Evolutionary conservation across 2,888 invertebrate genomes (phyloP), one percentile per base, ranked within the genome.

Genomic region (Pandemis heparana): DNA sequence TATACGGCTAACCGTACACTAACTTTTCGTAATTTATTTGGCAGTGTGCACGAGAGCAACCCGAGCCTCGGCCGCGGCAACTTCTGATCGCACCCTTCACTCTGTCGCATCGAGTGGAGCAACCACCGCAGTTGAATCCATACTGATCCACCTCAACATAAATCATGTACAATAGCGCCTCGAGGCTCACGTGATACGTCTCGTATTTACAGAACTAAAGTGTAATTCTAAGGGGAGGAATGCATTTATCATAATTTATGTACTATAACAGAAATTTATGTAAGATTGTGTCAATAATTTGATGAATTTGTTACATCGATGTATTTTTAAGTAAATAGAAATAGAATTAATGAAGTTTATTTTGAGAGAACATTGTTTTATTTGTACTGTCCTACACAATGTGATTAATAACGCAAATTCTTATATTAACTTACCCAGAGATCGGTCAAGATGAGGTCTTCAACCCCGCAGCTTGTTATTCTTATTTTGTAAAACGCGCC

Each of bases 1-100:
- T 10, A n/a, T n/a, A n/a, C n/a, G n/a, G n/a, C n/a, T 23, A 23
- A 23, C 12, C 23, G 5, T 56, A 23, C 10, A 66, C 64, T 67
- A 62, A 65, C 59, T 60, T 61, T 68, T 64, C 60, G 63, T 56
- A 53, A 41, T 70, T 65, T 77, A 51, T 70, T 81, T 83, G 80
- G 32, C 95, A 96, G 96, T 88, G 96, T 96, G 82, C 96, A 96
- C 89, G 96, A 96, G 90, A 96, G 95, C 87, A 94, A 95, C 84
- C 95, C 96, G 75, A 95, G 89, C 82, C 87, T 94, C 78, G 91
- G 92, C 4, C 65, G 74, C 60, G 88, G 85, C 75, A 95, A 95
- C 89, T 95, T 94, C 88, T 95, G 94, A 94, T 89, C 82, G 75
- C 71, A 56, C 75, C 38, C 43, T 70, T 46, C 62, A 32, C 65